Evolutionary conservation across 2,113 vertebrate species (phyloP), one percentile per base, ranked within the genome.

Genomic region (Engraulis encrasicolus): DNA sequence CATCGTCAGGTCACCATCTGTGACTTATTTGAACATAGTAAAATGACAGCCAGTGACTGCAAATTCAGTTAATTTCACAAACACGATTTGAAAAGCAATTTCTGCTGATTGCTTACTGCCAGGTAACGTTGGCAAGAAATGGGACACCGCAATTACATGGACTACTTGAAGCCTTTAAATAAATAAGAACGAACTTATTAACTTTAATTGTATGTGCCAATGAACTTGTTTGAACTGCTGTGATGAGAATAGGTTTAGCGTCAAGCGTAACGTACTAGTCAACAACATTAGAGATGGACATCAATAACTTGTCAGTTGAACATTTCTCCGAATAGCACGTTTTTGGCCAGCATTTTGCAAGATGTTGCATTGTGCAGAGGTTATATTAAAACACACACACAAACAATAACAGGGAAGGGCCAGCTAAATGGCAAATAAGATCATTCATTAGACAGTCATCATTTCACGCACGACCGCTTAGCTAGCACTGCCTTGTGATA

Each of bases 401-500:
- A 34, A 74, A 17, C 2, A 34, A 74, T 34, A 74, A 11, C 66
- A 74, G 66, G 11, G 34, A 74, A 23, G 66, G 66, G 66, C 15
- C 66, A 74, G 66, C 66, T 74, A 74, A 34, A 74, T 27, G 27
- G 9, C 40, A 9, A 45, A 31, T 74, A 34, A 74, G 66, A 27
- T 31, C 31, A 27, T 74, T 74, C 19, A 31, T 74, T 12, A 15
- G 31, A 74, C 66, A 34, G 66, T 74, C 31, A 74, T 74, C 66
- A 34, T 74, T 74, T 74, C 66, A 74, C 31, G 27, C 27, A 34
- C 66, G 66, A 74, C 27, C 66, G 66, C 66, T 74, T 3, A 34
- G 66, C 66, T 74, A 74, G 66, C 66, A 74, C 34, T 14, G 12
- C 31, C 66, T 31, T 74, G 66, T 74, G 66, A 74, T 27, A 58